phyloP scores from a whole-genome alignment of 2,113 vertebrate species.

The Eleginops maclovinus region DNA sequence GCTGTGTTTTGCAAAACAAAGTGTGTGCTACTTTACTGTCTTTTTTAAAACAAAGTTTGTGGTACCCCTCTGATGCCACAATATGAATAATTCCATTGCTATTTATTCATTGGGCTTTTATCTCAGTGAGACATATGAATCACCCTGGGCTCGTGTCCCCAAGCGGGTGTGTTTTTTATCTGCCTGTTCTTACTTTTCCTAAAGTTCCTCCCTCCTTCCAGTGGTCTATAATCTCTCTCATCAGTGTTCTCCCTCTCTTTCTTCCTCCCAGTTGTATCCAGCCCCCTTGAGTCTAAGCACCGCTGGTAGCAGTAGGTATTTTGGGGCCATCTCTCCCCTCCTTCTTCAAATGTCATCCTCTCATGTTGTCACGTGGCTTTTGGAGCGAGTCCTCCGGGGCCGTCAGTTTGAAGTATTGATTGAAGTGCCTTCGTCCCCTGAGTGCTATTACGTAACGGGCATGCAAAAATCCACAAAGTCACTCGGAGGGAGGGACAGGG shows the following conservation, averaged over 20 bases:
- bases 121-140: conserved; percentile 75
- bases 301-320: conserved; percentile 47
- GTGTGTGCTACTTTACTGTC: conserved; percentile 34
- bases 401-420: conserved; percentile 75
- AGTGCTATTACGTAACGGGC: conserved; percentile 72
- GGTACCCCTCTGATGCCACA: conserved; percentile 11
- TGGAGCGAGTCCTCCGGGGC: conserved; percentile 60
- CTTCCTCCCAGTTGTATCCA: conserved; percentile 15
- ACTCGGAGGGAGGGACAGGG: conserved; percentile 38
- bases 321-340: conserved; percentile 3
- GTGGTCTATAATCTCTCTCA: conserved; percentile 53
- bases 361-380: conserved; percentile 69
- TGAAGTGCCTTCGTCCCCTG: conserved; percentile 70
- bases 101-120: conserved; percentile 75
- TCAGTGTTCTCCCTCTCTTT: conserved; percentile 41
- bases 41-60: conserved; percentile 52
- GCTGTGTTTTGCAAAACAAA: conserved; percentile 39
- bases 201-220: conserved; percentile 27
- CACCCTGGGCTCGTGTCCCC: conserved; percentile 50
- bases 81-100: conserved; percentile 71
- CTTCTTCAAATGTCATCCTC: conserved; percentile 66
- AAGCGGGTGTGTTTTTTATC: conserved; percentile 62
- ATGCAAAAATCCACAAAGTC: conserved; percentile 72
- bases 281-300: conserved; percentile 8
- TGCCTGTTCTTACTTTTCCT: conserved; percentile 48